Conservation (phyloP, 1,140 invertebrate genomes). For the Apis cerana region DNA sequence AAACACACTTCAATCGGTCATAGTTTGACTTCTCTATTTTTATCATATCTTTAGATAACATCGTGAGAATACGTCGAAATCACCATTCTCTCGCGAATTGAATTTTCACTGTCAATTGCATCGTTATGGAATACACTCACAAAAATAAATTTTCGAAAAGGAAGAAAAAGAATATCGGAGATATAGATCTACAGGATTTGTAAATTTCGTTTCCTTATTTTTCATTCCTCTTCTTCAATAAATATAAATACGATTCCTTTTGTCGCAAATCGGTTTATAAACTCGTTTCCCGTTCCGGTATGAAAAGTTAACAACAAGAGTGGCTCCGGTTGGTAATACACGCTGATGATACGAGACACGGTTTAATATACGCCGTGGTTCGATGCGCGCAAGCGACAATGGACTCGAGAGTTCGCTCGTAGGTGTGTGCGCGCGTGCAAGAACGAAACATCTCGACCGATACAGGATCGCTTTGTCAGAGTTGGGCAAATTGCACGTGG, state of each 20-base stretch:
- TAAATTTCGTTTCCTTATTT: background rate
- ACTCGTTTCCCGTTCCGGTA: background rate
- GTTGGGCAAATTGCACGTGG: conserved; percentile 59
- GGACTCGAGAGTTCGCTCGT: conserved; percentile 11
- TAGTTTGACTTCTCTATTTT: background rate
- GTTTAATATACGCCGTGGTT: conserved; percentile 28
- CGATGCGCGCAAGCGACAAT: conserved; percentile 1
- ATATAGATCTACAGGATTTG: background rate
- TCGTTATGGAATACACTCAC: too few species aligned
- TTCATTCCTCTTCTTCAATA: background rate
- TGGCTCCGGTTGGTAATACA: background rate
- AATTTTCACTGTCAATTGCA: too few species aligned
- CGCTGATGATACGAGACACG: background rate
- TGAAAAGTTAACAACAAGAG: background rate
- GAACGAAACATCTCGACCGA: conserved; percentile 45
- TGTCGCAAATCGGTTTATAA: background rate
- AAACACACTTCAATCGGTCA: too few species aligned
- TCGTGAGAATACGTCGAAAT: too few species aligned
- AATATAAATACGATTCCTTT: background rate
- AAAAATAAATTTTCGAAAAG: too few species aligned
- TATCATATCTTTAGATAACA: background rate
- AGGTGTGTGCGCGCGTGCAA: background rate
- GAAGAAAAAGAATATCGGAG: too few species aligned
- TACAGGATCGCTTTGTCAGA: conserved; percentile 60
- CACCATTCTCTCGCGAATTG: too few species aligned